Conservation (phyloP, 1,140 invertebrate species). For the Aethina tumida region DNA sequence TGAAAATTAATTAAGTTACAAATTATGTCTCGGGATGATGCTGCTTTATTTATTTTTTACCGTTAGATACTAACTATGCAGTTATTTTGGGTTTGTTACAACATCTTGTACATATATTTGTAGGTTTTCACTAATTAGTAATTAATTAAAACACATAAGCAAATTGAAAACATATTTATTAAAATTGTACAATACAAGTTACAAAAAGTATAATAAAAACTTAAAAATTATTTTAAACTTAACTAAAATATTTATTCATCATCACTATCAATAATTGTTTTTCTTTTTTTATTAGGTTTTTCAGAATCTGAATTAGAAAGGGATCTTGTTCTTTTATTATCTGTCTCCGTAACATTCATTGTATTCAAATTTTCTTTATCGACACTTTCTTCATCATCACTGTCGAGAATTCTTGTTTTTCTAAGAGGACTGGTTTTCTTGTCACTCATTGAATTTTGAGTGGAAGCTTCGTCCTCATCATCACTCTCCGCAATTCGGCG, state of each 20-base stretch:
- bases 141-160: no score
- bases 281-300: conserved; percentile 19
- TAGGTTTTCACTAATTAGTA: no score
- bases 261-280: conserved; percentile 23
- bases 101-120: no score
- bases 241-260: conserved; percentile 18
- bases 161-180: no score
- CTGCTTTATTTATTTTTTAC: no score
- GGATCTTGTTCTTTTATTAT: conserved; percentile 17
- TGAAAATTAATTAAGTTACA: no score
- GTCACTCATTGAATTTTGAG: not conserved
- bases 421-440: not conserved
- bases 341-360: conserved; percentile 6
- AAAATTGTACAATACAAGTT: not conserved
- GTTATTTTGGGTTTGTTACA: no score
- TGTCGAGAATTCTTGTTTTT: conserved; percentile 8
- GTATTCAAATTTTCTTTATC: conserved; percentile 8
- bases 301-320: conserved; percentile 20
- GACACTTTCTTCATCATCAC: conserved; percentile 9
- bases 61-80: no score
- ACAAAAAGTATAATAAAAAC: not conserved
- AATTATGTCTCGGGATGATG: no score
- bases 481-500: conserved; percentile 11
- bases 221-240: not conserved
- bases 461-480: conserved; percentile 9